phyloP scores from a whole-genome alignment of 2,113 vertebrate genomes.

The Albula goreensis region DNA sequence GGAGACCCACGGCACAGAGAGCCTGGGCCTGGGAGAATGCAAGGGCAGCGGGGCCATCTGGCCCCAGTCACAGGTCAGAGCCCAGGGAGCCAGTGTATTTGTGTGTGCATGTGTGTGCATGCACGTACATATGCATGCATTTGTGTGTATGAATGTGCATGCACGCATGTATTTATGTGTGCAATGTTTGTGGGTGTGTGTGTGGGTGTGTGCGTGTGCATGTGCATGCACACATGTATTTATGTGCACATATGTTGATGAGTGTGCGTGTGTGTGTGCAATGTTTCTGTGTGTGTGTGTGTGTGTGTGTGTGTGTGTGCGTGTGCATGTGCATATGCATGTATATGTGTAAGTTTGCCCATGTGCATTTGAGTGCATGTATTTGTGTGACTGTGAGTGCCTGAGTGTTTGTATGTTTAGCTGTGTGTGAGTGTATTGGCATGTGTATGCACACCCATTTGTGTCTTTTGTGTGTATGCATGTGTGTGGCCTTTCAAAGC shows the following conservation, averaged over 20 bases:
- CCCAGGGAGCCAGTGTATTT: constrained; percentile 17
- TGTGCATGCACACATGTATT: neutral
- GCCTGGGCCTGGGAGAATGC: constrained; percentile 79
- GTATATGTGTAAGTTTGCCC: no score
- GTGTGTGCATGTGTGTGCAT: neutral
- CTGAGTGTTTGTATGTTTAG: neutral
- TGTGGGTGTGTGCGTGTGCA: neutral
- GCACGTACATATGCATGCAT: neutral
- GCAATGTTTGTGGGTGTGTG: neutral
- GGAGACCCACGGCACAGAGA: constrained; percentile 79
- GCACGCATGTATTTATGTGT: neutral
- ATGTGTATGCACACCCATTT: no score
- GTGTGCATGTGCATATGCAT: no score
- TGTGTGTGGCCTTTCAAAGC: neutral
- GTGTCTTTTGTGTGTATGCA: no score
- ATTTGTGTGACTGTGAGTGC: neutral
- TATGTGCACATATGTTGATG: neutral
- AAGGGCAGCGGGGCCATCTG: constrained; percentile 74
- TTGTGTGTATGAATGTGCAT: neutral
- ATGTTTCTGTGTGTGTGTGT: no score
- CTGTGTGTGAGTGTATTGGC: no score
- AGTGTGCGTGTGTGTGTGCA: no score
- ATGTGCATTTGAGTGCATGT: neutral
- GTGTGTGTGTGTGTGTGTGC: no score
- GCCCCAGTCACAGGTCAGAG: constrained; percentile 81